A percentile compares a stretch with the other conserved stretches of the same genome.
These are phyloP conservation scores for Synergus laeviventris DNA, from an alignment of 2,888 invertebrate species.

Conservation along the genomic window DNA sequence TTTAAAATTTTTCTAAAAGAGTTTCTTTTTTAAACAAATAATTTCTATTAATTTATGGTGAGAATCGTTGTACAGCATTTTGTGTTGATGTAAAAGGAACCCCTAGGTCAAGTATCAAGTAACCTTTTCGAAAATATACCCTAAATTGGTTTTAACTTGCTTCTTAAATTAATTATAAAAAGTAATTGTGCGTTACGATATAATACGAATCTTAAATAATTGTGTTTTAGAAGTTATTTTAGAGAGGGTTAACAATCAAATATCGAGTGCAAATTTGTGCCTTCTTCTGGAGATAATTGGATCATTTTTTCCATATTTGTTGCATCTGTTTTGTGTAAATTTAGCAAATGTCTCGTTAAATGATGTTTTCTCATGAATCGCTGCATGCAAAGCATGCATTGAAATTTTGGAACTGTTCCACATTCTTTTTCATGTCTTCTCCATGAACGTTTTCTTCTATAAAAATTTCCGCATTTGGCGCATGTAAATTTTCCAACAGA, in stretches of 20 bases:
- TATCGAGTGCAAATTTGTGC: not conserved
- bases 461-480: constrained; percentile 79
- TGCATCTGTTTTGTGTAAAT: constrained; percentile 42
- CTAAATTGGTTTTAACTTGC: not conserved
- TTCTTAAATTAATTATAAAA: not conserved
- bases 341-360: constrained; percentile 46
- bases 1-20: too few relatives aligned
- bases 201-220: too few relatives aligned
- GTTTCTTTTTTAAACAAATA: too few relatives aligned
- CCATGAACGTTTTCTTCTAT: constrained; percentile 80
- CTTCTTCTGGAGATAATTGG: not conserved
- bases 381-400: constrained; percentile 47
- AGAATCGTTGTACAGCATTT: too few relatives aligned
- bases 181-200: not conserved
- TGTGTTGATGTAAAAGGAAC: too few relatives aligned
- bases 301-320: constrained; percentile 6
- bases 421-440: constrained; percentile 77
- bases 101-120: too few relatives aligned
- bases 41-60: too few relatives aligned
- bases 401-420: constrained; percentile 49
- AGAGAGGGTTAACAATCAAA: not conserved
- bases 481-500: not conserved
- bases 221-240: not conserved
- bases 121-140: too few relatives aligned
- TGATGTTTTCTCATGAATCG: constrained; percentile 53